Conservation (phyloP, 2,797 vertebrate species). For the Chrysocyon brachyurus region DNA sequence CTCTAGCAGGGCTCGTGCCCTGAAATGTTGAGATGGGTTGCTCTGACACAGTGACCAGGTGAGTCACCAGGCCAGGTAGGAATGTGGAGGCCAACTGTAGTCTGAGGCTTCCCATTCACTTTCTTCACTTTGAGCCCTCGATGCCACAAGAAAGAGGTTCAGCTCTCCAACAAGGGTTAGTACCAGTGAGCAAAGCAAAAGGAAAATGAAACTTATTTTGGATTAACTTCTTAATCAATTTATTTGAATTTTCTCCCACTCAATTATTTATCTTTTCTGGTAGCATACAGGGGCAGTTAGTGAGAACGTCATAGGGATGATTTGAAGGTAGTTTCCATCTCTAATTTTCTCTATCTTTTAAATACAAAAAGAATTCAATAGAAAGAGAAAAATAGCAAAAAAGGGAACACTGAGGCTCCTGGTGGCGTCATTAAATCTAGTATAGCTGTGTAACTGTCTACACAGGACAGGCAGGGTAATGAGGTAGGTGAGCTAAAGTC, state of each 20-base stretch:
- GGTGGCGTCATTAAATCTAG: background rate
- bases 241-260: background rate
- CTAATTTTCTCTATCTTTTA: slow-evolving; percentile 20
- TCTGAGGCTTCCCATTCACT: background rate
- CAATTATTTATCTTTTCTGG: background rate
- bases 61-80: background rate
- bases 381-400: background rate
- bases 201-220: background rate
- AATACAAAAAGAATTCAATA: background rate
- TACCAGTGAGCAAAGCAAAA: background rate
- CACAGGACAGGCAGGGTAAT: background rate
- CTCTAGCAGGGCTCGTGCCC: background rate
- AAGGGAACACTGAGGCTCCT: background rate
- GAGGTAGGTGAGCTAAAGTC: background rate
- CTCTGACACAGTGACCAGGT: background rate
- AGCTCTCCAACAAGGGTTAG: background rate
- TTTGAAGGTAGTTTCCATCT: slow-evolving; percentile 1
- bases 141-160: background rate
- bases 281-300: background rate
- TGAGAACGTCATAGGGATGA: background rate
- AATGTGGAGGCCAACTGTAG: background rate
- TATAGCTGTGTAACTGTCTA: background rate
- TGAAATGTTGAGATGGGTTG: background rate
- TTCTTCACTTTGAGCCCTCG: background rate
- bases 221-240: background rate